Conservation (phyloP, 37 sponge, comb jelly and placozoan genomes). For the Hormiphora californensis region DNA sequence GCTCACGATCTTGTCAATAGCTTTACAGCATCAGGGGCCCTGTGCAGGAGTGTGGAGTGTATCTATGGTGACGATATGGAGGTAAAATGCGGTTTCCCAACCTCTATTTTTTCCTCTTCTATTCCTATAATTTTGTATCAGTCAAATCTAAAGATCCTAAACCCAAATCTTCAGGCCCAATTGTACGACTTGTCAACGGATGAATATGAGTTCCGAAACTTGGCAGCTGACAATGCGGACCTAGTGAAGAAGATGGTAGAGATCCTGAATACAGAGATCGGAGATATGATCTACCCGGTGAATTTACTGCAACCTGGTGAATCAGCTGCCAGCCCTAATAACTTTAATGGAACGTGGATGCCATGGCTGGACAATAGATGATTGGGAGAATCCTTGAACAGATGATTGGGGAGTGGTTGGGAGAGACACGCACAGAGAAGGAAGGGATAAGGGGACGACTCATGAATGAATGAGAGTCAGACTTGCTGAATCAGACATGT, state of each 20-base stretch:
- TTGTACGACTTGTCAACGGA: constrained; percentile 40
- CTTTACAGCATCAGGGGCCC: not conserved
- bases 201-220: constrained; percentile 9
- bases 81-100: not conserved
- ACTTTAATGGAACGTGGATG: constrained; percentile 52
- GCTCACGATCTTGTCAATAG: not conserved
- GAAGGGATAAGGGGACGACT: no score
- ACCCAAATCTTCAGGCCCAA: not conserved
- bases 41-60: constrained; percentile 8
- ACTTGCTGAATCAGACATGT: no score
- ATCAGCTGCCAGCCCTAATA: constrained; percentile 17
- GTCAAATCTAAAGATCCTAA: no score
- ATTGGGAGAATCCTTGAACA: no score
- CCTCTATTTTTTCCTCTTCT: not conserved
- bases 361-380: constrained; percentile 34
- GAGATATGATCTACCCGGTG: constrained; percentile 13
- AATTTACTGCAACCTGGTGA: not conserved
- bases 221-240: not conserved
- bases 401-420: no score
- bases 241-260: not conserved
- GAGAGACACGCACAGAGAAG: no score
- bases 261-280: constrained; percentile 8
- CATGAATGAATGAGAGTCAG: no score
- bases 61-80: not conserved
- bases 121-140: no score